Evolutionary conservation across 2,888 invertebrate genomes (phyloP), one percentile per base, ranked within the genome.

Genomic region (Oxystoma pomonae): DNA sequence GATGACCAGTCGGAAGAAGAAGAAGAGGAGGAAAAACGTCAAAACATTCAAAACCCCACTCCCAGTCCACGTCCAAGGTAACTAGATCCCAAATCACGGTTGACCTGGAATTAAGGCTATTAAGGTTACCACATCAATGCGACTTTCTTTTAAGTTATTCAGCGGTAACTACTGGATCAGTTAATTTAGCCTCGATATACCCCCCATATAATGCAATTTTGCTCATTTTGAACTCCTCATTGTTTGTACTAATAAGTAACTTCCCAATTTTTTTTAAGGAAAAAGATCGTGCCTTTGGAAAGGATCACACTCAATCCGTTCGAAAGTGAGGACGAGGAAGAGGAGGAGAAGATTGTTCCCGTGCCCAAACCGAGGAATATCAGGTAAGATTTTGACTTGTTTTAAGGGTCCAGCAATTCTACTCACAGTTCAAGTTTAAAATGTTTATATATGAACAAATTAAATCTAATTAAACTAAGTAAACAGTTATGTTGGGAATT

Each of bases 1-100:
- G 71, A 69, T 20, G 71, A 67, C 0, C 61, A 64, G 17, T 62
- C 63, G 1, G 72, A 72, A 65, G 72, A 75, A 60, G 20, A 51
- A 59, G 60, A 63, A 57, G 57, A 66, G 60, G 58, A 65, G 51
- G 19, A 18, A 63, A 19, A 17, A 1, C n/a, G n/a, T n/a, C n/a
- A n/a, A n/a, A n/a, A n/a, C n/a, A n/a, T 58, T 35, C 56, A 19
- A 12, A 52, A 57, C 49, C 59, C 67, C 1, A 70, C 70, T 35
- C 68, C 75, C 62, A 73, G 69, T 64, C 75, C 72, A 59, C 59
- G 62, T 60, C 65, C 61, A 20, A 35, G 35, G 35, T 35, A 35
- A 35, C 12, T 35, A n/a, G n/a, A n/a, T n/a, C n/a, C n/a, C n/a
- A n/a, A n/a, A n/a, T n/a, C n/a, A n/a, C n/a, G n/a, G n/a, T n/a